Conservation (phyloP, 2,888 invertebrate species). For the Pimpla rufipes region DNA sequence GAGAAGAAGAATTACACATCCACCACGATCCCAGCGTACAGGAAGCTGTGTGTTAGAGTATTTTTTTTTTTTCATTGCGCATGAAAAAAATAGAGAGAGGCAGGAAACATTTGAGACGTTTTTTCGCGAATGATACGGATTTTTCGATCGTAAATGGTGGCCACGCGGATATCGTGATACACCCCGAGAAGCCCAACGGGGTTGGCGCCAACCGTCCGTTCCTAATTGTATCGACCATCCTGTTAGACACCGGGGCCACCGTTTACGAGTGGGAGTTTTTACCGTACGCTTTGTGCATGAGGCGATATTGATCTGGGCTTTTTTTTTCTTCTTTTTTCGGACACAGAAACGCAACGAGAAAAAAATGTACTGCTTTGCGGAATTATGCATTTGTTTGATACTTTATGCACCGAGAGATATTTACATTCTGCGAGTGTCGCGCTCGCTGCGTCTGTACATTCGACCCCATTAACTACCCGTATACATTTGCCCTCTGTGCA, state of each 20-base stretch:
- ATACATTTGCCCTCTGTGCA: conserved; percentile 10
- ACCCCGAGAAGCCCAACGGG: not conserved
- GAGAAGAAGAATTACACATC: not conserved
- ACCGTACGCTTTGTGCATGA: not conserved
- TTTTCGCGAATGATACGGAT: not conserved
- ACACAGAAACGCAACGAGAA: not conserved
- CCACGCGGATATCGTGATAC: not conserved
- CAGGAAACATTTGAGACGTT: too few species aligned
- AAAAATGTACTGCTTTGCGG: not conserved
- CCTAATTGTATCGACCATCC: not conserved
- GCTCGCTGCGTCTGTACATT: not conserved
- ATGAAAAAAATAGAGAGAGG: too few species aligned
- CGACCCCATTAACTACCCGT: not conserved
- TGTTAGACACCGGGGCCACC: not conserved
- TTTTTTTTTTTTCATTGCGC: too few species aligned
- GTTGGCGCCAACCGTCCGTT: not conserved
- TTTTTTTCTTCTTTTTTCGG: not conserved
- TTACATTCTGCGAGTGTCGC: not conserved
- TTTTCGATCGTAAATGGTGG: not conserved
- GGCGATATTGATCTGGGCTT: not conserved
- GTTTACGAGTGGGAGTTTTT: not conserved
- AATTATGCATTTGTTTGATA: not conserved
- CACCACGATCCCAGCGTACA: conserved; percentile 19
- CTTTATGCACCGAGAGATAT: not conserved
- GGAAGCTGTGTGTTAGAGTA: not conserved